Base-by-base conservation (phyloP, 2,888 invertebrate genomes). In the Minunthozetes semirufus region DNA sequence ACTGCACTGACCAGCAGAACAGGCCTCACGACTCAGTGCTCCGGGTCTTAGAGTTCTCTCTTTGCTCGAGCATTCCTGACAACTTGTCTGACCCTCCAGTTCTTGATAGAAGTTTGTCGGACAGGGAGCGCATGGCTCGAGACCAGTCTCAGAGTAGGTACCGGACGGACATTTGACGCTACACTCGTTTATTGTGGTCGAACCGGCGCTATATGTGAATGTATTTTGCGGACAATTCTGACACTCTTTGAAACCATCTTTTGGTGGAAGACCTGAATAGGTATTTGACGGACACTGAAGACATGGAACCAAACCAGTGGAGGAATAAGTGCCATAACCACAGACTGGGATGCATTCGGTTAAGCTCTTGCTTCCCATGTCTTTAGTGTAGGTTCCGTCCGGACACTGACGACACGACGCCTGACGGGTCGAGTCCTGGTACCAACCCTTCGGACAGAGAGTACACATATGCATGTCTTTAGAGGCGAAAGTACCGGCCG, bases 281-380 rank as follows among this genome's bases (percentile, higher is more conserved):
- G 93, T 94, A 81, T 94, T 94, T 79, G 93, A 87, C 1, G 95
- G 93, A 84, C 97, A 97, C 82, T 95, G 94, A 76, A 94, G 85
- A 82, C 97, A 97, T 25, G 95, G 93, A 5, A 93, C 93, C 79
- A 96, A 86, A 66, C 95, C 95, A 19, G 94, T 94, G 63, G 93
- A 93, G 1, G 94, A 95, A 83, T 94, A 96, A 27, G 95, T 96
- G 76, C 97, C 97, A 81, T 90, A 94, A 25, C 96, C 96, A 81
- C 96, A 97, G 15, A 95, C 94, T 0, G 96, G 94, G 72, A 94
- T 87, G 81, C 94, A 95, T 80, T 93, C 93, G 76, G 88, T 87
- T 56, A 92, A 85, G 75, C 89, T 89, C 83, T 94, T 94, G 0
- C 93, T 92, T 46, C 81, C 81, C 76, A 80, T 80, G 61, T 79